Base-by-base conservation (phyloP, 1,140 invertebrate species). In the Drosophila sulfurigaster region DNA sequence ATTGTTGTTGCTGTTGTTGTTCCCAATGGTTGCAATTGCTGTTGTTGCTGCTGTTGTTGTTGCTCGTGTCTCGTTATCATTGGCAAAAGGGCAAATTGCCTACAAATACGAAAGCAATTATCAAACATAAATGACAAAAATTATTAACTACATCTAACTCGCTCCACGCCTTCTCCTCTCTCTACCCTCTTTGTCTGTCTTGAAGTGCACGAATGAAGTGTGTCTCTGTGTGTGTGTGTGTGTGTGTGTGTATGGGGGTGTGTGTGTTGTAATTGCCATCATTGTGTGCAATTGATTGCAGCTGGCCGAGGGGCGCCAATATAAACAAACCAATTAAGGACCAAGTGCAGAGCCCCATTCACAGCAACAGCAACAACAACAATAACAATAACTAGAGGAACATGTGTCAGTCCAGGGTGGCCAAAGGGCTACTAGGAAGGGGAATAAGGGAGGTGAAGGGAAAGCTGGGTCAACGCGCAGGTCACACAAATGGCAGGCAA, bases 231-330 rank as follows among this genome's bases (percentile, higher is more conserved):
- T 6, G 43, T 1, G n/a, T 20, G 30, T 7, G 62, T 11, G 13
- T 41, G 30, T 1, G 25, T 51, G 25, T 13, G 52, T 13, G 57
- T 28, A n/a, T n/a, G 20, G 20, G 20, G 20, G 32, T 65, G 45
- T 38, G 35, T 56, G 70, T 77, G 65, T 76, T 59, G 83, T 89
- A 88, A 88, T 88, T 88, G 85, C 66, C 83, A 82, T 80, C 83
- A 83, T 88, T 88, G 83, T 89, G 80, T 83, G 83, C 83, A 88
- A 88, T 88, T 88, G 83, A 88, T 88, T 88, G 83, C 83, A 88
- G 88, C 80, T 83, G 70, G 75, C 80, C 77, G 67, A 71, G 80
- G 85, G 83, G 81, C 81, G 85, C 77, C 83, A 88, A 88, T 83
- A 89, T 88, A 88, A 88, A 88, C 83, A 88, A 88, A 88, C 83